These are phyloP conservation scores for Harpegnathos saltator DNA, from an alignment of 1,140 invertebrate species.

Conservation along the genomic window DNA sequence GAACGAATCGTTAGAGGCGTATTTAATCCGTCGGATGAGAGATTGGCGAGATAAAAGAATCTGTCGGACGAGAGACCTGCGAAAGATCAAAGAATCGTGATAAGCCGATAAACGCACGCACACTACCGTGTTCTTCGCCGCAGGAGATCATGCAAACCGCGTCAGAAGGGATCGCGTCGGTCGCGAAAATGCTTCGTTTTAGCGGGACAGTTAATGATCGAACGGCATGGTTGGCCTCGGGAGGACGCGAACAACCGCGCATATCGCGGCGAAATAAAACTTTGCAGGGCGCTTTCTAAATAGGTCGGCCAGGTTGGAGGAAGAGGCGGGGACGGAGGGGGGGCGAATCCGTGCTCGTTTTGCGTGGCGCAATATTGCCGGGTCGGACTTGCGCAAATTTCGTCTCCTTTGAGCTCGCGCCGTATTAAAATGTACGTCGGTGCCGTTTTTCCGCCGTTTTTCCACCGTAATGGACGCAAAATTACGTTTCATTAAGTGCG, in stretches of 20 bases:
- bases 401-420: slow-evolving; percentile 38
- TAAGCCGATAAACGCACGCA: neutral
- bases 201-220: slow-evolving; percentile 36
- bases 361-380: slow-evolving; percentile 12
- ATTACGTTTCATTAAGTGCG: slow-evolving; percentile 60
- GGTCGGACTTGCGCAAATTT: slow-evolving; percentile 44
- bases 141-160: neutral
- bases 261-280: slow-evolving; percentile 52
- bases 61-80: no score
- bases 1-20: no score
- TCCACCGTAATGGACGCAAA: slow-evolving; percentile 50
- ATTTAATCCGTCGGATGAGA: no score
- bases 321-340: no score
- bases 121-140: neutral
- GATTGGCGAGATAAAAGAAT: no score
- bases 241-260: slow-evolving; percentile 32
- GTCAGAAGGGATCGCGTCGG: slow-evolving; percentile 1
- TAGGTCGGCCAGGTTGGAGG: no score
- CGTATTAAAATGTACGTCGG: slow-evolving; percentile 55
- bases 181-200: neutral
- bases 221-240: slow-evolving; percentile 49
- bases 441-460: slow-evolving; percentile 58
- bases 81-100: neutral
- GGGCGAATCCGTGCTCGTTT: slow-evolving; percentile 36
- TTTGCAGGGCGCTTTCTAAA: slow-evolving; percentile 40